These are phyloP conservation scores for Nasonia vitripennis DNA, from an alignment of 1,140 invertebrate genomes.

Conservation along the genomic window DNA sequence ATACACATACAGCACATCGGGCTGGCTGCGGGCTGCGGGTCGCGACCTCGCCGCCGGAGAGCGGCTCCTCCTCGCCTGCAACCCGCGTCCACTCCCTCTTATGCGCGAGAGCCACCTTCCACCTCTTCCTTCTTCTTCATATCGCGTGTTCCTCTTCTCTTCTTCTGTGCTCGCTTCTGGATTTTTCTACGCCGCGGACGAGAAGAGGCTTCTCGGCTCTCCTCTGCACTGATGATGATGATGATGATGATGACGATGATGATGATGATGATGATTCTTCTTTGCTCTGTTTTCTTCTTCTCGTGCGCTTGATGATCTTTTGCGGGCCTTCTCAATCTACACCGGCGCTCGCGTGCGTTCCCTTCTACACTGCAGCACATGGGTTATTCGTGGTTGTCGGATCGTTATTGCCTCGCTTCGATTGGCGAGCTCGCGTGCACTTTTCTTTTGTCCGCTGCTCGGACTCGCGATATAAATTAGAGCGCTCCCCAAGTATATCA, in stretches of 20 bases:
- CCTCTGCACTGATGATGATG: not conserved
- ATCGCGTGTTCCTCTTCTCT: slow-evolving; percentile 22
- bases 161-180: not conserved
- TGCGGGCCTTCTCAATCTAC: not conserved
- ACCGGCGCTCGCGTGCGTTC: not conserved
- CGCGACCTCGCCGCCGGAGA: slow-evolving; percentile 64
- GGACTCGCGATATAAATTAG: not conserved
- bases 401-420: not conserved
- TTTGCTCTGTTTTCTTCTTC: slow-evolving; percentile 37
- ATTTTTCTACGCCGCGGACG: not conserved
- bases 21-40: slow-evolving; percentile 61
- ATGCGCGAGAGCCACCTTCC: slow-evolving; percentile 55
- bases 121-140: slow-evolving; percentile 45
- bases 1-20: not conserved
- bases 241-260: not conserved
- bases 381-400: not conserved
- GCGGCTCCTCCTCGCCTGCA: slow-evolving; percentile 51
- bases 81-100: slow-evolving; percentile 55
- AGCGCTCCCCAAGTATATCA: not conserved
- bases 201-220: not conserved
- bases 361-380: not conserved
- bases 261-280: slow-evolving; percentile 2
- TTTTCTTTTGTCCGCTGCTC: too few relatives aligned
- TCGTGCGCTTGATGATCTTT: slow-evolving; percentile 5
- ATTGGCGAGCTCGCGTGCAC: not conserved